phyloP scores from a whole-genome alignment of 1,140 invertebrate genomes.

The Asbolus verrucosus region DNA sequence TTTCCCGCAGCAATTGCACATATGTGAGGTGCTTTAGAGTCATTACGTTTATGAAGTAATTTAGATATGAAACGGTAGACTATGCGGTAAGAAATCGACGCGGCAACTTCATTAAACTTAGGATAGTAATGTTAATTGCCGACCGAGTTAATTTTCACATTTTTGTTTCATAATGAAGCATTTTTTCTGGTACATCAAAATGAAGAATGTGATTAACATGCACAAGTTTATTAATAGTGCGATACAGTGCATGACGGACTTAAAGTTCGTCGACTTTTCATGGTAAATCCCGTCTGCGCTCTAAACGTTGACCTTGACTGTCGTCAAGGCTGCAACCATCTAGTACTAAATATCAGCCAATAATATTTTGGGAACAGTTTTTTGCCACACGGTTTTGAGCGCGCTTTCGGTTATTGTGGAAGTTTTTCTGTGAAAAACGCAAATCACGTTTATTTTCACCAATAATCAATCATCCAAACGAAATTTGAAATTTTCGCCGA shows the following conservation, averaged over 20 bases:
- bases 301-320: constrained; percentile 43
- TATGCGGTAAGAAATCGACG: constrained; percentile 1
- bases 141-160: constrained; percentile 43
- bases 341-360: constrained; percentile 3
- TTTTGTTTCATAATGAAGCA: constrained; percentile 43
- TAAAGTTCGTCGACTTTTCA: constrained; percentile 49
- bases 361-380: not conserved
- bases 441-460: too few species aligned
- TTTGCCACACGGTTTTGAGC: not conserved
- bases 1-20: constrained; percentile 16
- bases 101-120: constrained; percentile 28
- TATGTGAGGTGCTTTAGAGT: constrained; percentile 3
- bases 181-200: constrained; percentile 45
- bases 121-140: constrained; percentile 33
- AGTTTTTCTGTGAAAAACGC: too few species aligned
- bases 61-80: constrained; percentile 4
- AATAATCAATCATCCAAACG: too few species aligned
- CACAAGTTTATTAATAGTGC: constrained; percentile 47
- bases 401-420: not conserved
- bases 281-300: constrained; percentile 49
- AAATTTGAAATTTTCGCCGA: too few species aligned
- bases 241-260: constrained; percentile 49
- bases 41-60: constrained; percentile 9
- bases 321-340: constrained; percentile 47
- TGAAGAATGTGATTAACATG: constrained; percentile 47